A percentile compares a stretch with the other conserved stretches of the same genome.
Conservation (phyloP, 2,888 invertebrate species). For the Heliconius erato region DNA sequence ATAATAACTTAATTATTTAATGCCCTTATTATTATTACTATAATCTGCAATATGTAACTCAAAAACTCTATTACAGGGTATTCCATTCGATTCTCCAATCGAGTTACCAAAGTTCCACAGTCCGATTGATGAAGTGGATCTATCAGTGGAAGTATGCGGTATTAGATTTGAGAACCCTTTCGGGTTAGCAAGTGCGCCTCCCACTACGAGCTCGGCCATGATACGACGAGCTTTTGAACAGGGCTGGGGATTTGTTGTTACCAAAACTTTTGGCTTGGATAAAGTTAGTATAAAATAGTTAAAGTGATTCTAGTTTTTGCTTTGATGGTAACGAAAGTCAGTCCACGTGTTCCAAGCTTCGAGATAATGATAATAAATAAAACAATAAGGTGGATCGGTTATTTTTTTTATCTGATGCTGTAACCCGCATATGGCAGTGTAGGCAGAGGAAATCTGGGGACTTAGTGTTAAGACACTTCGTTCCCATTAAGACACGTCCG, state of each 20-base stretch:
- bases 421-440: neutral
- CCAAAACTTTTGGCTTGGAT: conserved; percentile 97
- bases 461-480: too few relatives aligned
- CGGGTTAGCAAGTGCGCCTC: conserved; percentile 98
- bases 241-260: conserved; percentile 99
- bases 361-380: too few relatives aligned
- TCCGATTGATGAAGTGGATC: conserved; percentile 96
- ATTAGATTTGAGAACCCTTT: conserved; percentile 98
- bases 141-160: conserved; percentile 97
- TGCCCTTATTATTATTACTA: neutral
- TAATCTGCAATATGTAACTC: neutral
- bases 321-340: too few relatives aligned
- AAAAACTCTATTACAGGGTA: conserved; percentile 74
- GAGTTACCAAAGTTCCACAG: conserved; percentile 96
- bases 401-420: neutral
- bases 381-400: too few relatives aligned
- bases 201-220: conserved; percentile 97
- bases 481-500: too few relatives aligned
- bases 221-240: conserved; percentile 97
- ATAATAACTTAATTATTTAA: too few relatives aligned
- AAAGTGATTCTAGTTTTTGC: neutral
- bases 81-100: conserved; percentile 87
- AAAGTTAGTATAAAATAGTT: conserved; percentile 87
- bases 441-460: too few relatives aligned
- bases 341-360: too few relatives aligned